Percentiles rank a stretch among this genome's conserved stretches.
Conservation (phyloP, 2,113 vertebrate species). For the Pangasianodon hypophthalmus region DNA sequence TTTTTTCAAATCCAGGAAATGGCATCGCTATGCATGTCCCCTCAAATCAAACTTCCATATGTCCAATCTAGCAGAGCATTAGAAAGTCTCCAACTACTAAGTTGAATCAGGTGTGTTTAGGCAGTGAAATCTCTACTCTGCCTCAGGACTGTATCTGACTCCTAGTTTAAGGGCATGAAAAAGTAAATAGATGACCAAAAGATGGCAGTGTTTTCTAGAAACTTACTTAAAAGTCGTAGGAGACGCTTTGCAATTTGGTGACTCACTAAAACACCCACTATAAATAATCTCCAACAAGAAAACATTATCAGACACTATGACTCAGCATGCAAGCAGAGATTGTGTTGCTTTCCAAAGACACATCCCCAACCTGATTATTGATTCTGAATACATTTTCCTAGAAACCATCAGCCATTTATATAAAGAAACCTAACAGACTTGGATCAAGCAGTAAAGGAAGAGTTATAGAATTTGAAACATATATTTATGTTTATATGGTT, state of each 20-base stretch:
- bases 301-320: slow-evolving; percentile 37
- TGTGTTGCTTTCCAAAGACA: slow-evolving; percentile 10
- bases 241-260: slow-evolving; percentile 39
- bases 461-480: background rate
- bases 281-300: slow-evolving; percentile 45
- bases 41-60: background rate
- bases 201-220: slow-evolving; percentile 50
- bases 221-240: slow-evolving; percentile 9
- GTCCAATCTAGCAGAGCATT: background rate
- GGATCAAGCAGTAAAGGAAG: background rate
- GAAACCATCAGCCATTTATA: background rate
- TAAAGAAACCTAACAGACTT: background rate
- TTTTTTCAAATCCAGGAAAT: background rate
- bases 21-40: background rate
- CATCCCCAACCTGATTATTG: slow-evolving; percentile 1
- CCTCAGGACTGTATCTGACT: too few relatives aligned
- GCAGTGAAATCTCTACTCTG: background rate
- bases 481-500: background rate
- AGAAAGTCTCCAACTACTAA: background rate
- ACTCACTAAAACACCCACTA: slow-evolving; percentile 39
- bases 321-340: slow-evolving; percentile 3
- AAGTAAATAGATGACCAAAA: slow-evolving; percentile 33
- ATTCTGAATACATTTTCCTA: slow-evolving; percentile 19
- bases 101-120: background rate
- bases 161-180: background rate